phyloP scores from a whole-genome alignment of 2,797 vertebrate genomes.

The Protosalanx chinensis region DNA sequence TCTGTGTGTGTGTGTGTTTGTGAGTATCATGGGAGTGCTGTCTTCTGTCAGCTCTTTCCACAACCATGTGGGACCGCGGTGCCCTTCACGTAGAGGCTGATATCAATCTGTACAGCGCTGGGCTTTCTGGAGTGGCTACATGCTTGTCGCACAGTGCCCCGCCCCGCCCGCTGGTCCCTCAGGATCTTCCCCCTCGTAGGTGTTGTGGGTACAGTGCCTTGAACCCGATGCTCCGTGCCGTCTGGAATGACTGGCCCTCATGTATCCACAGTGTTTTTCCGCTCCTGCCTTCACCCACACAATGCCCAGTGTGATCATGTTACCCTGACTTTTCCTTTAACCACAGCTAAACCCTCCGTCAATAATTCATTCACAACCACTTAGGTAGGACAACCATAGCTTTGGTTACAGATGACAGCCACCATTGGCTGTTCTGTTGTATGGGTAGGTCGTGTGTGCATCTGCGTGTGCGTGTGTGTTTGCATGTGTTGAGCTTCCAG shows the following conservation, averaged over 20 bases:
- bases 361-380: slow-evolving; percentile 10
- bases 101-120: too few species aligned
- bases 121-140: too few species aligned
- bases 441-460: background rate
- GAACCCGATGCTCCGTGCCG: background rate
- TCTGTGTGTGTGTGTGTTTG: background rate
- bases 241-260: background rate
- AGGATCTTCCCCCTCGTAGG: too few species aligned
- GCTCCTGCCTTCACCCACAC: background rate
- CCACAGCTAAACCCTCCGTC: slow-evolving; percentile 2
- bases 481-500: background rate
- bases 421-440: background rate
- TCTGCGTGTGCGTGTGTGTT: background rate
- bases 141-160: too few species aligned
- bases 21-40: too few species aligned
- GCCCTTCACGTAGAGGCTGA: too few species aligned
- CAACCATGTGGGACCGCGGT: background rate
- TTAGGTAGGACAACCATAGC: background rate
- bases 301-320: background rate
- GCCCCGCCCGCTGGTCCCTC: too few species aligned
- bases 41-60: slow-evolving; percentile 8
- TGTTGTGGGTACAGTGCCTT: background rate
- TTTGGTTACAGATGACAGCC: slow-evolving; percentile 7
- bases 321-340: slow-evolving; percentile 2
- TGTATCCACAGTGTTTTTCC: background rate